Evolutionary conservation across 2,888 invertebrate genomes (phyloP), one percentile per base, ranked within the genome.

Genomic region (Microctonus aethiopoides): DNA sequence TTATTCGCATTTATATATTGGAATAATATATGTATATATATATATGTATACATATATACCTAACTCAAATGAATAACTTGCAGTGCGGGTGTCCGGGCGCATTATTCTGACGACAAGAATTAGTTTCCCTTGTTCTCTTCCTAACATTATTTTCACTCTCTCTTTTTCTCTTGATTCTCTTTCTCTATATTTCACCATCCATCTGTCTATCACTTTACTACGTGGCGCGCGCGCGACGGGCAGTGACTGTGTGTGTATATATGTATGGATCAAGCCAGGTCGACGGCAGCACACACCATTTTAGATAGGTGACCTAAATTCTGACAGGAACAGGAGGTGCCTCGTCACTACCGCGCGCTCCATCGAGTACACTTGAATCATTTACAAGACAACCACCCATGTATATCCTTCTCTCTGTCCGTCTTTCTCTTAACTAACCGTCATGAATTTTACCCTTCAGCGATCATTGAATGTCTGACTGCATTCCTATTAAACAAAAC

Each of bases 271-370:
- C 46, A 51, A 59, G 68, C 64, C 68, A 71, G 78, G 74, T 78
- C 78, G 76, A 46, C 76, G 74, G 76, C n/a, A n/a, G n/a, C n/a
- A n/a, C n/a, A n/a, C 70, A 66, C 72, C 76, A 73, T 79, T 81
- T 81, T 75, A 72, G 78, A 75, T 77, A 76, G 71, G 74, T 77
- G 79, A 81, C 79, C 80, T 75, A 72, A 76, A 81, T 81, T 76
- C 73, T 46, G 62, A 67, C 70, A 67, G 70, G 61, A 70, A 70
- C 66, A 70, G 65, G 62, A 70, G 70, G 56, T 16, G 72, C 68
- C 74, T 76, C 74, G 76, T 76, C 78, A 73, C 74, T 22, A 24
- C 74, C 75, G 75, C 78, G 77, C 76, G 74, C 76, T 75, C 77
- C 79, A 78, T 78, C 73, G 76, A 77, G 66, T 69, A 71, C 56